Evolutionary conservation across 2,888 invertebrate genomes (phyloP).

Genomic region (Drosophila peninsularis): DNA sequence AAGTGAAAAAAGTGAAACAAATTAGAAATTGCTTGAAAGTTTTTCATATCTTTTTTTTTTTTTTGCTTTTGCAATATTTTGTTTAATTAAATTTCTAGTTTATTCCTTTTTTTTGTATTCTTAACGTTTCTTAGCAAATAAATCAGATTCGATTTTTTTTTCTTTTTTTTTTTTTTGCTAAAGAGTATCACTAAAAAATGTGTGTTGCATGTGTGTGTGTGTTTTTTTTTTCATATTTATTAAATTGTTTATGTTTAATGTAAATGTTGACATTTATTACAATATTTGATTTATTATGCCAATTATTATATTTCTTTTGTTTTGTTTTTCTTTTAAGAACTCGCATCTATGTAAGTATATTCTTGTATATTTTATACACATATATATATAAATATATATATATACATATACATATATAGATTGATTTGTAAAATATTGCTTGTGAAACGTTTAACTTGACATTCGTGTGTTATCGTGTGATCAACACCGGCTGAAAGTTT

Average conservation of each 20-base stretch:
- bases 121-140: conserved; percentile 60
- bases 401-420: conserved; percentile 26
- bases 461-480: conserved; percentile 49
- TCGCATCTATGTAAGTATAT: conserved; percentile 29
- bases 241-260: conserved; percentile 34
- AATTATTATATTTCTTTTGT: conserved; percentile 25
- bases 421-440: conserved; percentile 76
- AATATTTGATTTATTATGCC: conserved; percentile 43
- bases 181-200: conserved; percentile 75
- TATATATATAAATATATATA: conserved; percentile 33
- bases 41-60: conserved; percentile 8
- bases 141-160: conserved; percentile 56
- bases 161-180: conserved; percentile 43
- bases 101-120: conserved; percentile 8
- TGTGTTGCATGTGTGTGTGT: conserved; percentile 43
- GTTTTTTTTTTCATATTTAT: conserved; percentile 28
- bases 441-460: conserved; percentile 78
- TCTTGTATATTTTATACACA: conserved; percentile 14
- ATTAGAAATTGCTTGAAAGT: conserved; percentile 19
- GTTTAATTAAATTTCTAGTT: conserved; percentile 24
- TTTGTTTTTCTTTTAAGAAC: conserved; percentile 9
- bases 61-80: not conserved
- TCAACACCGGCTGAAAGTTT: conserved; percentile 25
- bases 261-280: conserved; percentile 55
- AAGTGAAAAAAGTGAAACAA: conserved; percentile 28